Evolutionary conservation across 1,140 invertebrate genomes (phyloP).

Genomic region (Pogonomyrmex californicus): DNA sequence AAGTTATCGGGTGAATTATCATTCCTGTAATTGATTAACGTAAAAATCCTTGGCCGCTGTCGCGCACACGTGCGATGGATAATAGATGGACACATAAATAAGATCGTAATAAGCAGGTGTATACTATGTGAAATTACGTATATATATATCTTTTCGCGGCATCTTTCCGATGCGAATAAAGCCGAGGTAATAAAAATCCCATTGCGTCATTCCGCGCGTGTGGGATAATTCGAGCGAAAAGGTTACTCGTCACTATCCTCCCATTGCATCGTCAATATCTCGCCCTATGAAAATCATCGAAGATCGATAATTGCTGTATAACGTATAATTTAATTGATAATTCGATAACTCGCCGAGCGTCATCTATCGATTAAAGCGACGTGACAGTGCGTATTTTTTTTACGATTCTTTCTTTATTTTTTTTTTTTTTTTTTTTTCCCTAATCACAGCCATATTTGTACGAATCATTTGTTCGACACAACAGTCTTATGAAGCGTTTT

Average conservation of each 20-base stretch:
- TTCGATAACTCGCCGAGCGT: not conserved
- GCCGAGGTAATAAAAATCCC: not conserved
- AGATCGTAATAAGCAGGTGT: not conserved
- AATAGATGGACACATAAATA: constrained; percentile 18
- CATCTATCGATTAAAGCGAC: not conserved
- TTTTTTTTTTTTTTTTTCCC: not conserved
- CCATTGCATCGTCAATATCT: too few relatives aligned
- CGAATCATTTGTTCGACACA: not conserved
- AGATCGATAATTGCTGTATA: not conserved
- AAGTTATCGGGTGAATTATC: constrained; percentile 7
- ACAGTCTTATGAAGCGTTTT: not conserved
- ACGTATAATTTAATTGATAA: not conserved
- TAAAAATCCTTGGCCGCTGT: constrained; percentile 47
- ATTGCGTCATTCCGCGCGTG: not conserved
- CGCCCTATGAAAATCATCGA: not conserved
- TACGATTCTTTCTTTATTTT: not conserved
- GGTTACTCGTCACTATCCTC: not conserved
- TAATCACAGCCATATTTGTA: not conserved
- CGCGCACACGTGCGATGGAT: not conserved
- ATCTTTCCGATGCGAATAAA: constrained; percentile 20
- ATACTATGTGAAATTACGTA: constrained; percentile 23
- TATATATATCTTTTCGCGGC: not conserved
- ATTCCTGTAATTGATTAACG: constrained; percentile 30
- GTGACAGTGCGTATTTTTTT: not conserved
- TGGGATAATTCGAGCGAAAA: not conserved